Base-by-base conservation (phyloP, 2,888 invertebrate genomes). In the Synergus umbraculus region DNA sequence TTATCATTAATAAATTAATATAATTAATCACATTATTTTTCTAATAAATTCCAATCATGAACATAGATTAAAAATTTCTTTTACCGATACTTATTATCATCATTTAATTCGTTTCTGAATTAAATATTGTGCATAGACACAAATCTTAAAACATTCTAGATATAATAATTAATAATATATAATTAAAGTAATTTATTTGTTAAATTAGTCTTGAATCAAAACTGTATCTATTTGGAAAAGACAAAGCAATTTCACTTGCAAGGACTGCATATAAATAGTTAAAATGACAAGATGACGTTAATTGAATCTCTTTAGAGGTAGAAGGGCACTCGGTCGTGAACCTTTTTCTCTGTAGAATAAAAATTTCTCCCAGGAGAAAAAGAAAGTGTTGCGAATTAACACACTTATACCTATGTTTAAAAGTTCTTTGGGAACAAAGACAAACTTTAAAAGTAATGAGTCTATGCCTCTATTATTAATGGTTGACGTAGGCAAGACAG, bases 311-410 rank as follows among this genome's bases (percentile, higher is more conserved):
- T 60, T 60, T 22, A 60, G 60, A 22, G 12, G 12, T 60, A 12
- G 60, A 60, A 58, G 60, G 12, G 60, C 18, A 60, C 60, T 22
- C 22, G 60, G 60, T 60, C 60, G 60, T 60, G 60, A 60, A 60
- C 60, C 22, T 60, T 22, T 12, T 10, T n/a, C 22, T 22, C 22
- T 22, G 18, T 60, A 44, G 12, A 67, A 67, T 18, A 44, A 67
- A 18, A 67, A 67, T 67, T 44, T 67, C 66, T 44, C 43, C 44
- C 12, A 63, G 7, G 66, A 44, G 18, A 18, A 67, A 44, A 67
- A 44, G 66, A 67, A 67, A 67, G 66, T 67, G 66, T 44, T 43
- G 43, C 66, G 18, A 67, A 67, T 67, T 67, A 67, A 44, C 66
- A 43, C 66, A 18, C 66, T 67, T 67, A 22, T 22, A 60, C 60